Evolutionary conservation across 2,113 vertebrate genomes (phyloP).

Genomic region (Phyllostomus hastatus): DNA sequence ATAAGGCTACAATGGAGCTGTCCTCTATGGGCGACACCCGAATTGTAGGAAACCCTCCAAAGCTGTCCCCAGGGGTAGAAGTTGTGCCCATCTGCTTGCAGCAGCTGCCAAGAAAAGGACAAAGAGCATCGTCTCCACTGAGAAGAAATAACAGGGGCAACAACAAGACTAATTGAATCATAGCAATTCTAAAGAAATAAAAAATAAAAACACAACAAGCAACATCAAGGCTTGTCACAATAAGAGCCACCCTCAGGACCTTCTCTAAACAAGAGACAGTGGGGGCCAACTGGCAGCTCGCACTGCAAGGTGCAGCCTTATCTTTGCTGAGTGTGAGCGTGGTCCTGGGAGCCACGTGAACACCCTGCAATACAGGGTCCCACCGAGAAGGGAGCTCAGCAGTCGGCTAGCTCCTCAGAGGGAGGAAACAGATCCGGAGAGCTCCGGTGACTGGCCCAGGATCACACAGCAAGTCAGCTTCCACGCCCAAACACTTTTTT

Average conservation of each 20-base stretch:
- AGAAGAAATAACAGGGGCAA: neutral
- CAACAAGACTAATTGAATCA: constrained; percentile 3
- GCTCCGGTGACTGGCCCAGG: neutral
- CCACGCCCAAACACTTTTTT: neutral
- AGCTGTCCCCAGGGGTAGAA: neutral
- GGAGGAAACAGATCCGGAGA: neutral
- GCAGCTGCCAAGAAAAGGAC: constrained; percentile 4
- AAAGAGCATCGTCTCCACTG: neutral
- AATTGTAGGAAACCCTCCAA: neutral
- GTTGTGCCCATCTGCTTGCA: constrained; percentile 3
- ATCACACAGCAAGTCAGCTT: neutral
- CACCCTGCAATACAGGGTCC: neutral
- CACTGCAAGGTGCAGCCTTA: neutral
- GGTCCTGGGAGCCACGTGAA: neutral
- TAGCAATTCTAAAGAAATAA: constrained; percentile 2
- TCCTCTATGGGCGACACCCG: neutral
- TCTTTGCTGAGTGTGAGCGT: neutral
- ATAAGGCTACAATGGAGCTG: neutral
- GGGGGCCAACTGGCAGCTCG: neutral
- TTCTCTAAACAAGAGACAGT: neutral
- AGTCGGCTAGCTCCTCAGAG: neutral
- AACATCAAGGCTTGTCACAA: neutral
- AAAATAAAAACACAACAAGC: neutral
- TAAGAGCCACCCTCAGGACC: neutral
- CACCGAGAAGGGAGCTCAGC: neutral